phyloP scores from a whole-genome alignment of 2,113 vertebrate species.

The Peucedramus taeniatus region DNA sequence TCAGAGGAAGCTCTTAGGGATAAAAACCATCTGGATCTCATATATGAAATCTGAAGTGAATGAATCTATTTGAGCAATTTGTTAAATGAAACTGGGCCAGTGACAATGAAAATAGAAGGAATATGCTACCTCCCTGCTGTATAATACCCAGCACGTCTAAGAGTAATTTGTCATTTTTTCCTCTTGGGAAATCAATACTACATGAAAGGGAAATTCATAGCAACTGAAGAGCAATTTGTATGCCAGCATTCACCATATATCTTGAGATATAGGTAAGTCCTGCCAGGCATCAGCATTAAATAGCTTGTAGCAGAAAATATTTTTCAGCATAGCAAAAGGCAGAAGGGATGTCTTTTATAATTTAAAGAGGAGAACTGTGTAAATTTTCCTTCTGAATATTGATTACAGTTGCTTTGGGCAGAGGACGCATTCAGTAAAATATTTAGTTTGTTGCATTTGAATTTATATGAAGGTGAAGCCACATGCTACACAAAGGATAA shows the following conservation, averaged over 20 bases:
- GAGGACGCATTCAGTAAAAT: background rate
- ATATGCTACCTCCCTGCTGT: background rate
- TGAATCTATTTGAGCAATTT: background rate
- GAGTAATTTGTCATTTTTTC: background rate
- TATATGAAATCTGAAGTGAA: background rate
- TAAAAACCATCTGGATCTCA: background rate
- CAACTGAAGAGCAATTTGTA: background rate
- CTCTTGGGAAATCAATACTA: background rate
- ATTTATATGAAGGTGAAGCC: background rate
- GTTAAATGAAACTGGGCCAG: background rate
- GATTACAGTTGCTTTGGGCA: background rate
- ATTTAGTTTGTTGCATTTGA: background rate
- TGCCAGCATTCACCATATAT: background rate
- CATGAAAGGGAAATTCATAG: slow-evolving; percentile 1
- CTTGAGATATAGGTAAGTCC: background rate
- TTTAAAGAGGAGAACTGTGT: background rate
- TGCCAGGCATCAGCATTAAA: background rate
- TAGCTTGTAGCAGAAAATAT: background rate
- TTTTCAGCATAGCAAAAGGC: background rate
- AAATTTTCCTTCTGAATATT: background rate
- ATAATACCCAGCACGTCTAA: background rate
- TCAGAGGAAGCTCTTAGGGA: background rate
- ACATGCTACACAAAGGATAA: background rate
- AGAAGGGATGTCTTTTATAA: background rate
- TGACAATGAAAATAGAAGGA: background rate